Evolutionary conservation across 2,888 invertebrate genomes (phyloP), one percentile per base, ranked within the genome.

Genomic region (Achlya flavicornis): DNA sequence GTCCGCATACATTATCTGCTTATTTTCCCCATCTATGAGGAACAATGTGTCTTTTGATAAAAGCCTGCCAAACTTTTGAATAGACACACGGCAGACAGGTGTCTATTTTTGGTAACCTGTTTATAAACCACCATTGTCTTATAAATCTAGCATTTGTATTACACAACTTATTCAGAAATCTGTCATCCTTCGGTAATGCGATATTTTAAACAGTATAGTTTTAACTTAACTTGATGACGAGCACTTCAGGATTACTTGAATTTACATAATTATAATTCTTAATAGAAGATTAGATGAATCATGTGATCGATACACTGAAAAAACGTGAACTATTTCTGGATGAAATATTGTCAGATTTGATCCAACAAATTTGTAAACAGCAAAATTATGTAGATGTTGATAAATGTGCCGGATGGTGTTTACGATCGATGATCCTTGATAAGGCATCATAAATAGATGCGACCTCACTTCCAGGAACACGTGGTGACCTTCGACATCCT

Each of bases 11-110:
- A 60, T 41, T 43, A 43, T 41, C 12, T 43, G 26, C 43, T 60
- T 41, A 43, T 60, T 41, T 43, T 26, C 19, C 38, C 11, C 41
- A 43, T 53, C 10, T 41, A 41, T 12, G 12, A 35, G 35, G 35
- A 60, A 60, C 60, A 60, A 60, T 60, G 60, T 60, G 60, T 12
- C 60, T 60, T 60, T 60, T 60, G 41, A 41, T 60, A 60, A 60
- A 60, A 60, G 26, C 60, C 19, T 41, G 41, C 41, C 60, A 41
- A 60, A 60, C 60, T 41, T 19, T 60, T 60, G 19, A 41, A 60
- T 60, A 8, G 41, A 60, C 41, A 6, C 19, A 41, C 16, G 41
- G 41, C 26, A 26, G 60, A 60, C 60, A 60, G 60, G 41, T 41
- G 60, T 60, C 53, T 19, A 48, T 48, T 48, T 53, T 60, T 41